These are phyloP conservation scores for Nesometra sesokonis DNA, from an alignment of 35 echinoderm and acorn worm species.

Conservation along the genomic window DNA sequence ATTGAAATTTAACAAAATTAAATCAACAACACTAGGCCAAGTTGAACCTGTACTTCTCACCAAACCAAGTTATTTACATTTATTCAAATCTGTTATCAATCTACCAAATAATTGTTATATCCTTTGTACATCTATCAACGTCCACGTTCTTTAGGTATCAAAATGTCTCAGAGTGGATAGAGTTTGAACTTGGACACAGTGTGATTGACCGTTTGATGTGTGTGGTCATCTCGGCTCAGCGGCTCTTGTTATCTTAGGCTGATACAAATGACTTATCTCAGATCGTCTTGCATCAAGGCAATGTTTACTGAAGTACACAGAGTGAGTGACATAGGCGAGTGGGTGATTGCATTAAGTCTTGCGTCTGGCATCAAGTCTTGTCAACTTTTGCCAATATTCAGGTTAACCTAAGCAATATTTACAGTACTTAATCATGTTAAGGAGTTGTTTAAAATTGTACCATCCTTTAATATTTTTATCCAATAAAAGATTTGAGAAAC, in stretches of 20 bases:
- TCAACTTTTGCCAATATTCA: not conserved
- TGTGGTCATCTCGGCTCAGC: not conserved
- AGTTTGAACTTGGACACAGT: not conserved
- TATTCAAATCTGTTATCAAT: not conserved
- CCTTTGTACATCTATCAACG: not conserved
- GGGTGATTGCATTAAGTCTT: not conserved
- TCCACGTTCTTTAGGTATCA: not conserved
- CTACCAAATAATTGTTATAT: not conserved
- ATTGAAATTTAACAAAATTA: no score
- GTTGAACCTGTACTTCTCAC: no score
- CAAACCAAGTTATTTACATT: not conserved
- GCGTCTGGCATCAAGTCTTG: not conserved
- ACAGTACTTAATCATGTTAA: no score
- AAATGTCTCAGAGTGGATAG: not conserved
- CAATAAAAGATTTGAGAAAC: no score
- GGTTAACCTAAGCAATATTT: not conserved
- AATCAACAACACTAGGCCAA: no score
- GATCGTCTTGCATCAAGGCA: not conserved
- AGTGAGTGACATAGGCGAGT: not conserved
- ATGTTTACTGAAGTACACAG: not conserved
- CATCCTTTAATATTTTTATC: no score
- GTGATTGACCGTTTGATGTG: not conserved
- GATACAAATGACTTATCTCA: not conserved
- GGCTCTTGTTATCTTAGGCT: not conserved
- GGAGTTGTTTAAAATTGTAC: no score